These are phyloP conservation scores for Margarornis squamiger DNA, from an alignment of 2,797 vertebrate species.

Conservation along the genomic window DNA sequence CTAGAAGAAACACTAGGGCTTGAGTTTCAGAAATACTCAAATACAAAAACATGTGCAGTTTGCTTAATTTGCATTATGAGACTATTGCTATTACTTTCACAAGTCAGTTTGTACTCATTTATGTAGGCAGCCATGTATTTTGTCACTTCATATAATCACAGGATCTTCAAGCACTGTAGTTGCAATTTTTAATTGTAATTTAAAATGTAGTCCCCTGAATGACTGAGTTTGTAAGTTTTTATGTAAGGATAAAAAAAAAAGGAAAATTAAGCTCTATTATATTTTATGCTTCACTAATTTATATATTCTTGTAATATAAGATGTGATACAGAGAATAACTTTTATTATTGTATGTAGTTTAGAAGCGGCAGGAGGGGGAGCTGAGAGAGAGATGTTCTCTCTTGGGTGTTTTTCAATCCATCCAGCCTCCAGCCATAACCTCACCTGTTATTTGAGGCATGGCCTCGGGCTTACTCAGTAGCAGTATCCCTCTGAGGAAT, in stretches of 20 bases:
- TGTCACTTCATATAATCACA: not conserved
- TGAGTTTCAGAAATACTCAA: not conserved
- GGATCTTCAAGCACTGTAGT: not conserved
- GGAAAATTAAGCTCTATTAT: not conserved
- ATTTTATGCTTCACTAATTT: constrained; percentile 49
- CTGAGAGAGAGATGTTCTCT: not conserved
- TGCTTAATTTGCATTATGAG: not conserved
- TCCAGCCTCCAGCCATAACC: not conserved
- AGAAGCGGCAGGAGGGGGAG: not conserved
- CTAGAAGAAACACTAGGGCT: not conserved
- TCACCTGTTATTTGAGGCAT: not conserved
- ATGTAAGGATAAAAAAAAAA: not conserved
- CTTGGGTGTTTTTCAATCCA: not conserved
- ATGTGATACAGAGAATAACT: not conserved
- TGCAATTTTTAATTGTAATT: not conserved
- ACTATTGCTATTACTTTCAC: not conserved
- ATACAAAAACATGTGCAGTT: not conserved
- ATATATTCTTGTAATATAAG: not conserved
- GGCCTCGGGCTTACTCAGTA: not conserved
- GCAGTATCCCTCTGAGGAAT: not conserved
- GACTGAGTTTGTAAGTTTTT: not conserved
- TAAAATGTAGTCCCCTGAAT: not conserved
- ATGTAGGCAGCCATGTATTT: not conserved
- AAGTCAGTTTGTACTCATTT: not conserved
- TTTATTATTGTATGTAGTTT: not conserved